Evolutionary conservation across 2,113 vertebrate species (phyloP).

Genomic region (Psittacus erithacus): DNA sequence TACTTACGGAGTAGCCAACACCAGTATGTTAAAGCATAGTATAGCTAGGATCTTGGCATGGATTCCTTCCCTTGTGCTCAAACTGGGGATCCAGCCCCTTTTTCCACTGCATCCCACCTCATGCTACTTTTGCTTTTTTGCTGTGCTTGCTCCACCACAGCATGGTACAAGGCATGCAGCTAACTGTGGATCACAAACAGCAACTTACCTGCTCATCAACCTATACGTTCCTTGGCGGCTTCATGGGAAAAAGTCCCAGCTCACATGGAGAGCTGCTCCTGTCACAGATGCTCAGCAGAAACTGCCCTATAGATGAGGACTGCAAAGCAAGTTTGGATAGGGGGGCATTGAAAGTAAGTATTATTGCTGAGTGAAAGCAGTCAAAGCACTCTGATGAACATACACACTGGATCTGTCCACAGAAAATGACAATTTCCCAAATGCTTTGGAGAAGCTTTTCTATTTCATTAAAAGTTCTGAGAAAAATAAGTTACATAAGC

Average conservation of each 20-base stretch:
- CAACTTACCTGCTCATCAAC: background rate
- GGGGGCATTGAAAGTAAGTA: background rate
- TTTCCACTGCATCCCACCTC: background rate
- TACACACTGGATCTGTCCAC: rapidly evolving
- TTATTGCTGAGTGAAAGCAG: background rate
- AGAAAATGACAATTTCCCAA: background rate
- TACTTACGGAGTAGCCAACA: background rate
- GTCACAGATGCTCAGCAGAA: background rate
- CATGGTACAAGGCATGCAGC: rapidly evolving
- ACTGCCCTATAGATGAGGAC: background rate
- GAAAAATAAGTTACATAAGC: background rate
- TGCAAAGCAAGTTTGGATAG: background rate
- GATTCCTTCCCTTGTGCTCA: background rate
- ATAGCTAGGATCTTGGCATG: background rate
- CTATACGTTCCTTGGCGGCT: background rate
- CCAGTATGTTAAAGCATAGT: background rate
- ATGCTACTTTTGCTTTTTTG: background rate
- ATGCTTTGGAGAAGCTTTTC: background rate
- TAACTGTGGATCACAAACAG: too few species aligned
- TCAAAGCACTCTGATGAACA: background rate
- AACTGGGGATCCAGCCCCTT: background rate
- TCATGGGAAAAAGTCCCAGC: background rate
- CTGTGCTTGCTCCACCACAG: background rate
- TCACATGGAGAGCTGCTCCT: background rate
- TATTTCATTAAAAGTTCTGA: background rate